These are phyloP conservation scores for Melieria omissa DNA, from an alignment of 2,888 invertebrate genomes.

Conservation along the genomic window DNA sequence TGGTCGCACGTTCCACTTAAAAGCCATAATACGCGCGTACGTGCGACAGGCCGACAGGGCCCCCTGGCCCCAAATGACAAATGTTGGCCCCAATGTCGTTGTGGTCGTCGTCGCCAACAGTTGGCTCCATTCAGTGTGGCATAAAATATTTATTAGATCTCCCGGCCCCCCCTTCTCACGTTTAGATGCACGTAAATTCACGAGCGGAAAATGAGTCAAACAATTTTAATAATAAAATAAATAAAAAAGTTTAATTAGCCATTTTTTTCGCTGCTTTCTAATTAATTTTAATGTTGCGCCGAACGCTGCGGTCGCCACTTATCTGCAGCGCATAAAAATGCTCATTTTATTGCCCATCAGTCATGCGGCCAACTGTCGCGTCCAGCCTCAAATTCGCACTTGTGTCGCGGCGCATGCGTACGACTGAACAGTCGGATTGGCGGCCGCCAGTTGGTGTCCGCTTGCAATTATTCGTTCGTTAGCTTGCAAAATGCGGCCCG, in stretches of 20 bases:
- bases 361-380: conserved; percentile 45
- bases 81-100: conserved; percentile 1
- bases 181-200: conserved; percentile 24
- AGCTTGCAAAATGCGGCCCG: neutral
- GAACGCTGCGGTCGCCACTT: conserved; percentile 6
- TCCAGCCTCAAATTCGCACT: conserved; percentile 46
- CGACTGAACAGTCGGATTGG: too few species aligned
- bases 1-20: conserved; percentile 6
- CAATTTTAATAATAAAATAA: conserved; percentile 1
- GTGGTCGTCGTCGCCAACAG: neutral
- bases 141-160: conserved; percentile 27
- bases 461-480: too few species aligned
- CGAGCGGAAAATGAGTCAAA: neutral
- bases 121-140: neutral
- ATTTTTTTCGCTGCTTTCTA: conserved; percentile 23
- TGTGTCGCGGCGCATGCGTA: conserved; percentile 33
- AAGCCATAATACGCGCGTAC: conserved; percentile 13
- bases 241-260: conserved; percentile 27
- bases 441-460: too few species aligned
- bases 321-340: conserved; percentile 52
- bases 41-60: conserved; percentile 1
- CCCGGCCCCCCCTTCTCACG: neutral
- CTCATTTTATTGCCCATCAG: conserved; percentile 59
- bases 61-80: conserved; percentile 13
- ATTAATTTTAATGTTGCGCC: conserved; percentile 26